Base-by-base conservation (phyloP, 2,797 vertebrate species). In the Benthosema pterotum region DNA sequence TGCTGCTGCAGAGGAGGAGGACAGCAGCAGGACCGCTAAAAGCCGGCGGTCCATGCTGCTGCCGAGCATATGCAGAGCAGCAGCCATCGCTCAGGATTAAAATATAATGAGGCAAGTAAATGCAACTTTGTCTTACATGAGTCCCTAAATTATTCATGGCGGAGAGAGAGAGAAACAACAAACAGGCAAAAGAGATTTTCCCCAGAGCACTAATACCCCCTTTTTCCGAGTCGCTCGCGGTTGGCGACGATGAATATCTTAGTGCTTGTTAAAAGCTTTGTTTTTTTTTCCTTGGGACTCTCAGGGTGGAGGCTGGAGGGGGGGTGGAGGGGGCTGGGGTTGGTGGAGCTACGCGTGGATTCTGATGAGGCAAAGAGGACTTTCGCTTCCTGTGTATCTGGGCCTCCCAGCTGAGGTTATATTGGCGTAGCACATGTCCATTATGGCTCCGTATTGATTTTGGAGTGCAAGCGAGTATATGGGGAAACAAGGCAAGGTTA, bases 51-150 rank as follows among this genome's bases (percentile, higher is more conserved):
- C 60, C 60, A 71, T 71, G 83, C n/a, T n/a, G n/a, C n/a, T n/a
- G n/a, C 78, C 78, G 72, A 85, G 80, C 73, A 52, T 78, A 80
- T 55, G 62, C 74, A 60, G 63, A 83, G 84, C 77, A 83, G 84
- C 77, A 83, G 84, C 72, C 70, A 84, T 90, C 87, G 84, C 86
- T 84, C 68, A 58, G 56, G 65, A 93, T 91, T 91, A 88, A 93
- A 93, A 89, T 87, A 91, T 89, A 91, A 92, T 90, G 89, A 93
- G 89, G 84, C 79, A 60, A 88, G 88, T 86, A 83, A 89, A 88
- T 80, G 84, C 83, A 90, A 88, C 86, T 88, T 89, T 91, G 91
- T 92, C 78, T 90, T 88, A 92, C 91, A 93, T 80, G 83, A 84
- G 83, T 78, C 65, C 69, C 77, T 92, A 70, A 92, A 94, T 93